A percentile compares a stretch with the other conserved stretches of the same genome.
Conservation (phyloP, 2,888 invertebrate species). For the Thera britannica region DNA sequence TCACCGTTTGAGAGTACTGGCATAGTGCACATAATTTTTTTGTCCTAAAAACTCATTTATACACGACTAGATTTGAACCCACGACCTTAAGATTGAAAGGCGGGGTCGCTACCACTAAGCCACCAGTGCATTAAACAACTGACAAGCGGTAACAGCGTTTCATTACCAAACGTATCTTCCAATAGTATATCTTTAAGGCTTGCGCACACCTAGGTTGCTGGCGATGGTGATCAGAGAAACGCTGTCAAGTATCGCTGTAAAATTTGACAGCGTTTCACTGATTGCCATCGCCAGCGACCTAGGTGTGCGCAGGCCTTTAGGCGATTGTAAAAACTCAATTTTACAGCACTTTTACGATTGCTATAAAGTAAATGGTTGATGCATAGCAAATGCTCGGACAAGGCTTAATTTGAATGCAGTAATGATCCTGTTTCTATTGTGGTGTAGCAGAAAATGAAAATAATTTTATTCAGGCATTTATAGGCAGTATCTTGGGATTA, state of each 20-base stretch:
- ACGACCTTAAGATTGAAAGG: too few species aligned
- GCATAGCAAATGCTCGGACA: constrained; percentile 37
- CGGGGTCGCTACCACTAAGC: too few species aligned
- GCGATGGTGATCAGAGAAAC: too few species aligned
- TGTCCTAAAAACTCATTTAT: too few species aligned
- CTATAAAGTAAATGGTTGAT: constrained; percentile 43
- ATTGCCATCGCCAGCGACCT: too few species aligned
- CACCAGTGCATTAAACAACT: neutral
- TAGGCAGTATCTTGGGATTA: constrained; percentile 1
- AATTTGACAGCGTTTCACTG: too few species aligned
- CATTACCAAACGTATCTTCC: neutral
- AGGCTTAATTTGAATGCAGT: constrained; percentile 29
- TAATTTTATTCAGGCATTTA: constrained; percentile 12
- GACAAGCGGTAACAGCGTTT: neutral
- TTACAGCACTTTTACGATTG: constrained; percentile 39
- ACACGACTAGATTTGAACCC: too few species aligned
- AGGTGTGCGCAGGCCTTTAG: constrained; percentile 4
- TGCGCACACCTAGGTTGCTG: too few species aligned
- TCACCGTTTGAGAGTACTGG: too few species aligned
- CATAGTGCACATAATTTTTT: too few species aligned
- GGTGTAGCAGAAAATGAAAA: neutral
- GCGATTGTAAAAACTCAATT: constrained; percentile 28
- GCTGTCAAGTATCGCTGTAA: too few species aligned
- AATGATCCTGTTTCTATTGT: constrained; percentile 19
- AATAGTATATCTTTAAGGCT: constrained; percentile 22